Evolutionary conservation across 1,140 invertebrate species (phyloP), one percentile per base, ranked within the genome.

Genomic region (Philotrypesis tridentata): DNA sequence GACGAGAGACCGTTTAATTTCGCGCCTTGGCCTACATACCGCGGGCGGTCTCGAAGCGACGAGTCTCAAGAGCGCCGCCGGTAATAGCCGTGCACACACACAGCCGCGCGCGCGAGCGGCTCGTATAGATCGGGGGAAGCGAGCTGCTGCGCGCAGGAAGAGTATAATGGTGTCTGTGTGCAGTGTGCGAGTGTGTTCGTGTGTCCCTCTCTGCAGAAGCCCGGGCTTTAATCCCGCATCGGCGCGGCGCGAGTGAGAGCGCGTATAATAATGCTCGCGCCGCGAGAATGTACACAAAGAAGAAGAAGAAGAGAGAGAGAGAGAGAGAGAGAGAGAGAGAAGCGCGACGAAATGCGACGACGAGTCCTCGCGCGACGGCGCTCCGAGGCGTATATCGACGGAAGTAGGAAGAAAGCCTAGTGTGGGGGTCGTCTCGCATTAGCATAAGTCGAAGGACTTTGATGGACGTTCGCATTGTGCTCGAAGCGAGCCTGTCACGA

Each of bases 371-470:
- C 43, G 70, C 25, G 67, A 70, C n/a, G n/a, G n/a, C n/a, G 2
- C 67, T 70, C 31, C 31, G 23, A 55, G 40, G 9, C 61, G 23
- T 21, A 31, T n/a, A n/a, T n/a, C 23, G 79, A 48, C 79, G 79
- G 79, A 80, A 74, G 61, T 65, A 63, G 60, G 55, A 75, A 63
- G 61, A n/a, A 27, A 74, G 37, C 48, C 25, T 29, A 9, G 70
- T 14, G n/a, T 29, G n/a, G 27, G 17, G 67, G 25, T 76, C 43
- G 77, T 48, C n/a, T 43, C 17, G 65, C 65, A 71, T 79, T 71
- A 79, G 77, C 67, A 79, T 79, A 70, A 73, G 79, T 70, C 79
- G 71, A 80, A 74, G 79, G 79, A 80, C 63, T 29, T 27, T 48
- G 79, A 74, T 29, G 61, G 79, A 63, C 70, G 67, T 33, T 60